Conservation (phyloP, 2,113 vertebrate species). For the Callorhinus ursinus region DNA sequence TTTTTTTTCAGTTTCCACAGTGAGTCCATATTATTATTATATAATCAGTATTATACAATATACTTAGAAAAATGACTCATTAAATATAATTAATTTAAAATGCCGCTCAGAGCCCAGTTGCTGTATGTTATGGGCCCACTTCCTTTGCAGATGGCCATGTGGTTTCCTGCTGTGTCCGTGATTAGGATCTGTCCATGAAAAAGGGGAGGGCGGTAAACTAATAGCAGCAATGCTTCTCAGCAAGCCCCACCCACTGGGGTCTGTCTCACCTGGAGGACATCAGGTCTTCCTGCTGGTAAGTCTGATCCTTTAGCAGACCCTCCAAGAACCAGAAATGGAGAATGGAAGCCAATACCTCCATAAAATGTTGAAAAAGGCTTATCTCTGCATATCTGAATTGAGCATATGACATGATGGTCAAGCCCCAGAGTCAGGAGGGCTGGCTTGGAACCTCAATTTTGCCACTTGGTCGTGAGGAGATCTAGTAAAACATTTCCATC, state of each 20-base stretch:
- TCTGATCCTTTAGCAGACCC: not conserved
- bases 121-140: no score
- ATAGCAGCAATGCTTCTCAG: not conserved
- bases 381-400: not conserved
- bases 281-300: not conserved
- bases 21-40: not conserved
- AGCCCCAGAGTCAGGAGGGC: not conserved
- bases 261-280: not conserved
- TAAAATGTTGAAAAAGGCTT: not conserved
- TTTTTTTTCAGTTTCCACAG: not conserved
- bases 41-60: not conserved
- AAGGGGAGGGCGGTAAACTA: rapidly evolving
- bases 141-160: not conserved
- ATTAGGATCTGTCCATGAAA: not conserved
- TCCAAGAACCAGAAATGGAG: not conserved
- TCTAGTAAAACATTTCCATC: not conserved
- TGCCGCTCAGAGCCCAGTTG: not conserved
- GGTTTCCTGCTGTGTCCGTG: not conserved
- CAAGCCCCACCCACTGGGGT: rapidly evolving
- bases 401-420: rapidly evolving
- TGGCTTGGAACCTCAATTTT: not conserved
- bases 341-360: not conserved
- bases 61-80: not conserved
- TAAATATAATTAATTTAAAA: not conserved
- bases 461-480: no score